A percentile compares a stretch with the other conserved stretches of the same genome.
phyloP scores from a whole-genome alignment of 2,888 invertebrate species.

The Parelbella ahira region DNA sequence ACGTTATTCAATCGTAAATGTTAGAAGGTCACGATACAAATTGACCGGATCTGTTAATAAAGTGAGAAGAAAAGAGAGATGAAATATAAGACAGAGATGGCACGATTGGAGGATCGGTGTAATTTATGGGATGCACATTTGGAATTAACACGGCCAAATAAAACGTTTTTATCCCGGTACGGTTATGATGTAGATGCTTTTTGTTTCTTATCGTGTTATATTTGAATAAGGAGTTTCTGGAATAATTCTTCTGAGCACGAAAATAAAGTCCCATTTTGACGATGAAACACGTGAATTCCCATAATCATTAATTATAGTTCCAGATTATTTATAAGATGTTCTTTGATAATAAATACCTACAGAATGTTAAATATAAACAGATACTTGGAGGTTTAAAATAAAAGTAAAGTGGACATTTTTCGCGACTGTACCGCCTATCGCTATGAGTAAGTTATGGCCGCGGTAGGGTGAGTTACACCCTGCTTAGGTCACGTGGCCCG shows the following conservation, averaged over 20 bases:
- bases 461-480: constrained; percentile 81
- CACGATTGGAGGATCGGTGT: constrained; percentile 63
- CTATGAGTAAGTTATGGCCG: constrained; percentile 80
- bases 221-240: too few relatives aligned
- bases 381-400: constrained; percentile 50
- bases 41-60: constrained; percentile 66
- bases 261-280: too few relatives aligned
- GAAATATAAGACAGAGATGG: constrained; percentile 61
- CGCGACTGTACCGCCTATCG: constrained; percentile 78
- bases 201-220: constrained; percentile 1
- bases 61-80: constrained; percentile 54
- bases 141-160: constrained; percentile 71
- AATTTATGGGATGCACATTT: constrained; percentile 79
- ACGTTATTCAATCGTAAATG: constrained; percentile 48
- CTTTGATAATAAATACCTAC: too few relatives aligned
- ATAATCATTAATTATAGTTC: too few relatives aligned
- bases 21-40: constrained; percentile 54
- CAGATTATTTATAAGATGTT: too few relatives aligned
- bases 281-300: too few relatives aligned
- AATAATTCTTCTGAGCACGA: too few relatives aligned
- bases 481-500: constrained; percentile 79
- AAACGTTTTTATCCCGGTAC: constrained; percentile 65
- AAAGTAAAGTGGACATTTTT: constrained; percentile 60
- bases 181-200: constrained; percentile 53
- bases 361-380: too few relatives aligned